Percentiles rank a stretch among this genome's conserved stretches.
These are phyloP conservation scores for Callaeas wilsoni DNA, from an alignment of 2,113 vertebrate genomes.

Conservation along the genomic window DNA sequence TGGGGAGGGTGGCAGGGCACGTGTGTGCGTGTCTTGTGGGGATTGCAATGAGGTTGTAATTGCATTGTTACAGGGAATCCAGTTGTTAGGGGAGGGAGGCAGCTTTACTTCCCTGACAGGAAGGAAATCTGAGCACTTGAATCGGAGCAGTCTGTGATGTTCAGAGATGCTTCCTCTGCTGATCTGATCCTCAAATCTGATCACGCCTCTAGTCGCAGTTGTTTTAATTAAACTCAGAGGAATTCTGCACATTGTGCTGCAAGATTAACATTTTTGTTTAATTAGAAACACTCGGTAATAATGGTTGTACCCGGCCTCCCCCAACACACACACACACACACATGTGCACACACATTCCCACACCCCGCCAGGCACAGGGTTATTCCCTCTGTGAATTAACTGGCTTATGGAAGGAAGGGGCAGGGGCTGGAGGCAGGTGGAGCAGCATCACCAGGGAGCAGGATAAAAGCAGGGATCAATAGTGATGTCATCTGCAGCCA, in stretches of 20 bases:
- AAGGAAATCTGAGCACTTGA: slow-evolving; percentile 5
- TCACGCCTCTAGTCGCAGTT: slow-evolving; percentile 52
- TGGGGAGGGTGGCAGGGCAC: background rate
- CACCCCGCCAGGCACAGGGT: background rate
- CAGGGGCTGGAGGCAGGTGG: background rate
- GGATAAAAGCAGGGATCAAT: background rate
- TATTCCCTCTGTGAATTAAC: background rate
- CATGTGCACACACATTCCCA: background rate
- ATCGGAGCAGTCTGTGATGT: background rate
- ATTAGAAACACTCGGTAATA: slow-evolving; percentile 52
- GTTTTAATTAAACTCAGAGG: slow-evolving; percentile 78
- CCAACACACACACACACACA: background rate
- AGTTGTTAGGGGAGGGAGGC: background rate
- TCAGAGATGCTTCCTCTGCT: background rate
- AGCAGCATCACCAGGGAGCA: background rate
- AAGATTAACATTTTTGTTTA: slow-evolving; percentile 72
- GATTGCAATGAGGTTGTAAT: background rate
- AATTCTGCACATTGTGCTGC: slow-evolving; percentile 61
- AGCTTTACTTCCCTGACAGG: background rate
- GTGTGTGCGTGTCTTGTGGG: background rate
- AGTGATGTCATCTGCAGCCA: slow-evolving; percentile 51
- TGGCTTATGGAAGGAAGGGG: background rate
- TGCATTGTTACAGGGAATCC: background rate
- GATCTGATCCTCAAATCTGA: slow-evolving; percentile 41
- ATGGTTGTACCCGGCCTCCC: background rate